Evolutionary conservation across 2,113 vertebrate genomes (phyloP), one percentile per base, ranked within the genome.

Genomic region (Rhodinocichla rosea): DNA sequence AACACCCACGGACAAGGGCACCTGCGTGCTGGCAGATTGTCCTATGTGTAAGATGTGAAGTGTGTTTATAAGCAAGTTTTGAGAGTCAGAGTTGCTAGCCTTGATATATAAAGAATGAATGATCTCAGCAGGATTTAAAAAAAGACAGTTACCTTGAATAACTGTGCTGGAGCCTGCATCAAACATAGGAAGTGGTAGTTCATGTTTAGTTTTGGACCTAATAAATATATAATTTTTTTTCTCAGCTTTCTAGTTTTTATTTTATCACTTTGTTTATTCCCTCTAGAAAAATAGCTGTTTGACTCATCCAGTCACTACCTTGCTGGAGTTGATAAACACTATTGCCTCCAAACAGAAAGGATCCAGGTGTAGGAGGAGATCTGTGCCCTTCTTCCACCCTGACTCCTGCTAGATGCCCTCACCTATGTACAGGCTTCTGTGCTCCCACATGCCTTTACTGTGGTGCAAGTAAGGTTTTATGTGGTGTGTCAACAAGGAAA

Each of bases 401-500:
- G 49, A 28, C 42, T 89, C 33, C 60, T 35, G 44, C 39, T 9
- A 53, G 65, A 37, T 6, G 8, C 32, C 35, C 35, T 81, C 69
- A 83, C 83, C 76, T 80, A 21, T 49, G 56, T 63, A 47, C 63
- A 80, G 68, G 47, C 47, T 93, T 83, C 88, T 3, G 3, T 74
- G 60, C 19, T 75, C 52, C 80, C 47, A 57, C 75, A n/a, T 1
- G 13, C 57, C 73, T 84, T 81, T 30, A 14, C 35, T 8, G 1
- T 62, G 76, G 83, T 26, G 62, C 57, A 90, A 69, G 39, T 32
- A 50, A 71, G 49, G 24, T 75, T 96, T 92, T 87, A 42, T 27
- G 37, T 27, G 26, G n/a, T 71, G 44, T 53, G 74, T 64, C 90
- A 90, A 89, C 44, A 93, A 93, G 79, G 85, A 96, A 95, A 96